Evolutionary conservation across 2,888 invertebrate genomes (phyloP).

Genomic region (Allolobophora icterica): DNA sequence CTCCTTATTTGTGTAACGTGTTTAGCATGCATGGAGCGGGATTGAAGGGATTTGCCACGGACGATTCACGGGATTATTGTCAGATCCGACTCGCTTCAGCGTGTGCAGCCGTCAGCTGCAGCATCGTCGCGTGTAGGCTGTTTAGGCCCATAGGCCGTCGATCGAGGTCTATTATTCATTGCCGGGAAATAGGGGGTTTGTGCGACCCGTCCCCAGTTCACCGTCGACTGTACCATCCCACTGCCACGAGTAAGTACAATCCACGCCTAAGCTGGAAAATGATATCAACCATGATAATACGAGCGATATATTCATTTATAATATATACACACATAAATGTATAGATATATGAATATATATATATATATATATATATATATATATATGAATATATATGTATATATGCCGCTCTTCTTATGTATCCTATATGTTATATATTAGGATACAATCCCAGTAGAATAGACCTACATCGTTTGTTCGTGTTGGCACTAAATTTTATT

Average conservation of each 20-base stretch:
- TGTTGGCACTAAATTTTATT: too few relatives aligned
- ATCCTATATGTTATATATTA: too few relatives aligned
- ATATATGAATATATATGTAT: too few relatives aligned
- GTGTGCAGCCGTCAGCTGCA: background rate
- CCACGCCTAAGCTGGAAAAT: background rate
- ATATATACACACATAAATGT: background rate
- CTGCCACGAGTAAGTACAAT: background rate
- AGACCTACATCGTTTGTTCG: too few relatives aligned
- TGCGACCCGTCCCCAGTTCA: background rate
- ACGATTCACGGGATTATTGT: background rate
- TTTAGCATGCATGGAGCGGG: slow-evolving; percentile 19
- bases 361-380: background rate
- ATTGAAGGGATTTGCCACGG: background rate
- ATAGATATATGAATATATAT: background rate
- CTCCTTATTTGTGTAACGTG: background rate
- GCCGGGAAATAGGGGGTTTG: background rate
- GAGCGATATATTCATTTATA: background rate
- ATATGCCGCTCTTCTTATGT: too few relatives aligned
- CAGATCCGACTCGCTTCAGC: background rate
- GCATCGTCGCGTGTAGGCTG: background rate
- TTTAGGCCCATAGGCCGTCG: background rate
- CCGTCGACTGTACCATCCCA: background rate
- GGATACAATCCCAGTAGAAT: too few relatives aligned
- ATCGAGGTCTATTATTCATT: background rate
- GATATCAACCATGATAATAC: background rate